Base-by-base conservation (phyloP, 2,888 invertebrate genomes). In the Acanthacorydalis orientalis region DNA sequence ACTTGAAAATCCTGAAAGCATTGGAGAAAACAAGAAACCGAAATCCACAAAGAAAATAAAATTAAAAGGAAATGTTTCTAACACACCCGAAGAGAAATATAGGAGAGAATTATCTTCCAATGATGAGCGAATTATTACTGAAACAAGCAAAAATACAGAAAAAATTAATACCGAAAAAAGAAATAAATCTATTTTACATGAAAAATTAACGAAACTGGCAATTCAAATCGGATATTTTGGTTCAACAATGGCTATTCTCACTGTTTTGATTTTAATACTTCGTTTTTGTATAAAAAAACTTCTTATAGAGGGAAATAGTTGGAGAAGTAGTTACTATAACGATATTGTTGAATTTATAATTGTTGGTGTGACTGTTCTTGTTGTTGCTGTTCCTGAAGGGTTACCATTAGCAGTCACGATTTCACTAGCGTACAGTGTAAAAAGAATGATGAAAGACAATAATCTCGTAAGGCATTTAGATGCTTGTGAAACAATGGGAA, bases 201-300 rank as follows among this genome's bases (percentile, higher is more conserved):
- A 96, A 31, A 98, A 98, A 69, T 78, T 98, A 48, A 98, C 98
- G 51, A 92, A 93, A 69, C 76, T 98, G 53, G 98, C 98, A 56
- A 98, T 98, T 61, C 92, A 98, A 76, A 99, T 98, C 67, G 98
- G 98, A 60, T 98, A 98, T 73, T 96, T 93, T 56, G 98, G 97
- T 60, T 96, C 96, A 31, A 91, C 90, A 49, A 95, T 98, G 60
- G 98, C 98, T 51, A 90, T 95, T 14, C 75, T 97, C 47, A 98
- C 97, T 10, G 97, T 99, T 53, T 75, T 96, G 58, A 96, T 98
- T 64, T 78, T 99, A 57, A 83, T 97, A 57, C 80, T 92, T 61
- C 88, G 92, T 61, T 98, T 96, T 75, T 91, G 91, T 70, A 80
- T 98, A 56, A 75, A 76, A 57, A 89, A 81, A 49, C 99, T 96